Percentiles rank a stretch among this genome's conserved stretches.
Evolutionary conservation across 2,888 invertebrate genomes (phyloP).

Genomic region (Caenorhabditis doughertyi): DNA sequence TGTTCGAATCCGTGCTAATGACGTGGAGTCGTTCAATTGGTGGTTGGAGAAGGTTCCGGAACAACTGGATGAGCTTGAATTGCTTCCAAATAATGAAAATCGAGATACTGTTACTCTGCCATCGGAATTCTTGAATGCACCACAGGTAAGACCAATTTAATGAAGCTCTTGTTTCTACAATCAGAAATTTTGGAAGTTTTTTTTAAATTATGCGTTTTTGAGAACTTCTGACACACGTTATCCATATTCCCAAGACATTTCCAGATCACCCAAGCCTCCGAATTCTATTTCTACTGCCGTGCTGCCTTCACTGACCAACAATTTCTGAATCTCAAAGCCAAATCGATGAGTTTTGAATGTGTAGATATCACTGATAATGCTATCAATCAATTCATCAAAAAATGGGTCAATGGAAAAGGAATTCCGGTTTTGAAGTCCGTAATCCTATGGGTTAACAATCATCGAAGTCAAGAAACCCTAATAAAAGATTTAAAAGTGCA

Average conservation of each 20-base stretch:
- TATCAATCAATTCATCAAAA: conserved; percentile 2
- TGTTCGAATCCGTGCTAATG: background rate
- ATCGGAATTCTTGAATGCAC: background rate
- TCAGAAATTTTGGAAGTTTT: too few relatives aligned
- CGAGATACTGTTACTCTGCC: background rate
- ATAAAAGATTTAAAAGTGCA: background rate
- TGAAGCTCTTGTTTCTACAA: too few relatives aligned
- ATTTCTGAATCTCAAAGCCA: conserved; percentile 11
- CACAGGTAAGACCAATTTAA: background rate
- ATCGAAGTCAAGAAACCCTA: background rate
- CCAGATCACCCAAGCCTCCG: background rate
- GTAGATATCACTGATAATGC: background rate
- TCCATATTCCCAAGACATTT: too few relatives aligned
- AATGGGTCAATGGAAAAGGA: background rate
- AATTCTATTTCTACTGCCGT: background rate
- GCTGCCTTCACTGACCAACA: conserved; percentile 17
- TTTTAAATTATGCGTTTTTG: too few relatives aligned
- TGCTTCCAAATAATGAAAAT: background rate
- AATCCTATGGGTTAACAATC: background rate
- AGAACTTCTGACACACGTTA: too few relatives aligned
- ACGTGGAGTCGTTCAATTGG: conserved; percentile 9
- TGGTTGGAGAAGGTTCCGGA: conserved; percentile 34
- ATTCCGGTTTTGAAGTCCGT: too few relatives aligned
- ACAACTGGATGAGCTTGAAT: conserved; percentile 1
- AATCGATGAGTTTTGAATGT: background rate